Conservation (phyloP, 1,140 invertebrate genomes). For the Ruditapes philippinarum region DNA sequence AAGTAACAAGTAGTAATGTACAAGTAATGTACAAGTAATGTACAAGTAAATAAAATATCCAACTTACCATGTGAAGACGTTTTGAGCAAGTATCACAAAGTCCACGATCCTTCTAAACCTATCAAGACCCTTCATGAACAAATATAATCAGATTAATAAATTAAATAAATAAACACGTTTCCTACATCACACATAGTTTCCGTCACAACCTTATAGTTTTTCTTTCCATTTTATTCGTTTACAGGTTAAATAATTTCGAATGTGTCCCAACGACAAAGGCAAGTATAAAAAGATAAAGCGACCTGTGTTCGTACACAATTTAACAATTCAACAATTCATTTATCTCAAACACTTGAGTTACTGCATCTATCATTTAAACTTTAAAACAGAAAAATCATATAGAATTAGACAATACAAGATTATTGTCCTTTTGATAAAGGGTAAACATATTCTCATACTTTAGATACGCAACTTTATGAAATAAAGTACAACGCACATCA, state of each 20-base stretch:
- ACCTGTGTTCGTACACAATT: neutral
- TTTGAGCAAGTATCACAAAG: slow-evolving; percentile 59
- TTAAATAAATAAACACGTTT: no score
- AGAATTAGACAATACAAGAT: neutral
- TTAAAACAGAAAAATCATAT: neutral
- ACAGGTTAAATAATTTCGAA: neutral
- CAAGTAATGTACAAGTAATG: no score
- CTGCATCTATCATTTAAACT: neutral
- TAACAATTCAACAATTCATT: neutral
- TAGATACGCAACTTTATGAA: no score
- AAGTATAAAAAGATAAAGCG: neutral
- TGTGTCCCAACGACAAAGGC: neutral
- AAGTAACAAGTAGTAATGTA: no score
- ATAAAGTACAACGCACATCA: no score
- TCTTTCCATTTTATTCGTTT: no score
- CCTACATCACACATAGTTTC: no score
- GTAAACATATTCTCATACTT: neutral
- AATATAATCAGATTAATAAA: neutral
- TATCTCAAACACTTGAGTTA: neutral
- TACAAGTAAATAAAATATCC: no score
- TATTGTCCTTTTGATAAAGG: neutral
- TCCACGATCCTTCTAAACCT: slow-evolving; percentile 51
- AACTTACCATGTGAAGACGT: slow-evolving; percentile 52
- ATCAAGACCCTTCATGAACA: slow-evolving; percentile 47
- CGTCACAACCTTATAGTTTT: no score